A percentile compares a stretch with the other conserved stretches of the same genome.
phyloP scores from a whole-genome alignment of 2,888 invertebrate genomes.

The Diploptera punctata region DNA sequence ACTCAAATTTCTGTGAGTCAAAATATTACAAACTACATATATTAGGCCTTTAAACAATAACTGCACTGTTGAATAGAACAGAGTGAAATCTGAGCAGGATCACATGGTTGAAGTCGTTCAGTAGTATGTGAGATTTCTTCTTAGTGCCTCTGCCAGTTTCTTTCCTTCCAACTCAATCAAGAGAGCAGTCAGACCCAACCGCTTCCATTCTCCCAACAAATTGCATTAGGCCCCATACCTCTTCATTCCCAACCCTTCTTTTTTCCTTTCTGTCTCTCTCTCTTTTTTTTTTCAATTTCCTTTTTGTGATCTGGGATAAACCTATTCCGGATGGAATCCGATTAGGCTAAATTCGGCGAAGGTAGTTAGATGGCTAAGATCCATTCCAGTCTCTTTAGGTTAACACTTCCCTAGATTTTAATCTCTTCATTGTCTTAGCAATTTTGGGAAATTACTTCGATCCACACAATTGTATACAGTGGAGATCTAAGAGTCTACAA shows the following conservation, averaged over 20 bases:
- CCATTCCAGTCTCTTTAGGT: background rate
- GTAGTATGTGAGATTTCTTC: background rate
- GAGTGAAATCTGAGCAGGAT: no score
- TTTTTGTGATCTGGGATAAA: constrained; percentile 30
- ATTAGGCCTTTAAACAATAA: no score
- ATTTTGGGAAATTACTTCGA: no score
- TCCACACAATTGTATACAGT: no score
- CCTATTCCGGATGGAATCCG: constrained; percentile 27
- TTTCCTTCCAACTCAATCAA: constrained; percentile 32
- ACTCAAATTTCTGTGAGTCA: no score
- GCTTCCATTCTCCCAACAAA: constrained; percentile 39
- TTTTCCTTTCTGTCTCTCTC: background rate
- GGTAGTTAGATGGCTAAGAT: background rate
- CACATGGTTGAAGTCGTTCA: background rate
- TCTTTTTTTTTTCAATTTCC: constrained; percentile 12
- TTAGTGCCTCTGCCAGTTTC: constrained; percentile 14
- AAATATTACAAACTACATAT: no score
- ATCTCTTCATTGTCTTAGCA: background rate
- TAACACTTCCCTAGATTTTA: background rate
- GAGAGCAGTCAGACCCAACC: constrained; percentile 33
- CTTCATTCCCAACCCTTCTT: background rate
- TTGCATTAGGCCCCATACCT: constrained; percentile 35
- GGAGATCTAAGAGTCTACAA: no score
- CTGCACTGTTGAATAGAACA: no score
- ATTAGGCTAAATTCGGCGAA: constrained; percentile 27